Evolutionary conservation across 2,113 vertebrate genomes (phyloP), one percentile per base, ranked within the genome.

Genomic region (Murina feae): DNA sequence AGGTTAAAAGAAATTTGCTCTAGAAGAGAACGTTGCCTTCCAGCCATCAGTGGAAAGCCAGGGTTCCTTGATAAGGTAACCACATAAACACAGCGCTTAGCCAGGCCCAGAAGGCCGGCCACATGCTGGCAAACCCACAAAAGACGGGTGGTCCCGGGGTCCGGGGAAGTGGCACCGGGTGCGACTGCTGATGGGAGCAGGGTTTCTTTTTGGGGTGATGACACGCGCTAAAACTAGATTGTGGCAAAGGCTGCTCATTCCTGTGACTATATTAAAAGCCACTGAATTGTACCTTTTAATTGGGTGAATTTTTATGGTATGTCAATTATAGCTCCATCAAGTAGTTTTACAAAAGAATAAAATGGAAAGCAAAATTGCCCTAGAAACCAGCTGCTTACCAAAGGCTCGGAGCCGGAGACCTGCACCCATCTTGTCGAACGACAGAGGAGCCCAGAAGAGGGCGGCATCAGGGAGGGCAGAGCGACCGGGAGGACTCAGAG

Each of bases 381-480:
- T 35, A 13, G 75, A 58, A 79, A 9, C n/a, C 23, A 65, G 20
- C 17, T 42, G 25, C 17, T n/a, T 53, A 10, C 18, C 23, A 2
- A 35, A 4, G 51, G 23, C 18, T 65, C 49, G 11, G 28, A 6
- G 42, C 0, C 8, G 10, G 39, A 90, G 65, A n/a, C 17, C 23
- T 2, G 37, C 0, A 0, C 5, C n/a, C 9, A 2, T 58, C 39
- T 16, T 4, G 9, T 25, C 25, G 6, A 13, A 69, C 25, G n/a
- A 37, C 18, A 47, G 69, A 28, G 23, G 37, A 42, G 23, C 32
- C 5, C 28, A 63, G 25, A 1, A 2, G n/a, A 49, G 17, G 30
- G 6, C 3, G 44, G 20, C 4, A 4, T 0, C 0, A 8, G 60
- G 32, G 4, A 0, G 35, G 16, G 0, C 4, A 1, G 16, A 47